These are phyloP conservation scores for Regulus satrapa DNA, from an alignment of 2,113 vertebrate species.

Conservation along the genomic window DNA sequence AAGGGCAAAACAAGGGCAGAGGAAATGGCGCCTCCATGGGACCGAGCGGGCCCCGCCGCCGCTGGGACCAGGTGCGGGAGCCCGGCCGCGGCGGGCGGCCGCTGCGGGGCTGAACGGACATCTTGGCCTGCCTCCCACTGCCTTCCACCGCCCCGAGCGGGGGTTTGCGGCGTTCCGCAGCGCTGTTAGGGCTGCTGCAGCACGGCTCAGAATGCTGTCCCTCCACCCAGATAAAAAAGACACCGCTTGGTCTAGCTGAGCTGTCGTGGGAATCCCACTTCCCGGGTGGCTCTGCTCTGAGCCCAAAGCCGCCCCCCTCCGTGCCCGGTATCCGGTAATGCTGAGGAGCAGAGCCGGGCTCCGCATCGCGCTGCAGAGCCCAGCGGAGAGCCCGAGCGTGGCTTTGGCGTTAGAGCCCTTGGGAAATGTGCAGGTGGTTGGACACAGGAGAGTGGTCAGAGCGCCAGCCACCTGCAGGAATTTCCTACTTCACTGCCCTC, in stretches of 20 bases:
- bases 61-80: not conserved
- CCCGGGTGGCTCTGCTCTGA: accelerated
- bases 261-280: not conserved
- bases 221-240: accelerated
- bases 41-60: not conserved
- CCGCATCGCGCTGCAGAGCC: not conserved
- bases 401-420: not conserved
- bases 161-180: accelerated
- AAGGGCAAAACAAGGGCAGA: constrained; percentile 41
- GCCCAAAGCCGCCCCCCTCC: not conserved
- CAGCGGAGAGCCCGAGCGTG: accelerated
- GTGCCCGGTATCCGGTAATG: accelerated
- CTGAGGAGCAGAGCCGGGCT: accelerated
- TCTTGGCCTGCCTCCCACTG: not conserved
- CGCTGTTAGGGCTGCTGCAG: not conserved
- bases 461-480: not conserved
- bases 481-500: not conserved
- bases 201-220: not conserved
- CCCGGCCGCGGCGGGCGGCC: not conserved
- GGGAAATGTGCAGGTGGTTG: not conserved
- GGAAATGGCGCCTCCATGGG: constrained; percentile 29
- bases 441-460: not conserved
- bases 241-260: not conserved
- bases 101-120: not conserved
- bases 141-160: not conserved